Percentiles rank a stretch among this genome's conserved stretches.
phyloP scores from a whole-genome alignment of 2,797 vertebrate species.

The Karalla daura region DNA sequence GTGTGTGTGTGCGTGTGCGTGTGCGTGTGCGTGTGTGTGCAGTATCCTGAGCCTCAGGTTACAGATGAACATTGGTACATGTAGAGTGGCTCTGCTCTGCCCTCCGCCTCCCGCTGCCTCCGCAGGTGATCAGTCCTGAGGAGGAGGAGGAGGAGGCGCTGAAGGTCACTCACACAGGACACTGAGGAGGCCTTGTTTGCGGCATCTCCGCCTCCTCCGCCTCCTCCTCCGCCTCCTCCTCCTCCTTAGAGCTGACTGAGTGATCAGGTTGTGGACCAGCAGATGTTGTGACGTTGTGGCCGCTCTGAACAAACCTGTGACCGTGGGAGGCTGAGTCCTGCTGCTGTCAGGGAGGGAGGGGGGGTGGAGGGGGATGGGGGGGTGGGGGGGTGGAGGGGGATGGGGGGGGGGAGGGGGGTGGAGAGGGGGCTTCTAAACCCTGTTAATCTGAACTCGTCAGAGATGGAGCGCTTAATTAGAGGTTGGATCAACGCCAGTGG shows the following conservation, averaged over 20 bases:
- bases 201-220: background rate
- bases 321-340: no score
- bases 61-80: constrained; percentile 51
- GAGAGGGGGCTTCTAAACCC: constrained; percentile 55
- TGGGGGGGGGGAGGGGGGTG: no score
- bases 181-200: constrained; percentile 27
- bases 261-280: no score
- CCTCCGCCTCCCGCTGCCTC: constrained; percentile 49
- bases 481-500: constrained; percentile 51
- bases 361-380: no score
- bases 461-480: constrained; percentile 66
- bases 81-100: constrained; percentile 53
- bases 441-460: constrained; percentile 68
- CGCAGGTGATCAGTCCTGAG: constrained; percentile 75
- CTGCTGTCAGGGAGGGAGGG: no score
- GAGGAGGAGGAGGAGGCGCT: background rate
- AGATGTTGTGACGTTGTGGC: no score
- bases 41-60: no score
- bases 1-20: no score
- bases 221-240: constrained; percentile 11
- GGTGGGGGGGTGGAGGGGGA: no score
- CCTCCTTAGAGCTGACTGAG: no score
- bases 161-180: constrained; percentile 60
- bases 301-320: no score
- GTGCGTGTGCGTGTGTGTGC: no score